Percentiles rank a stretch among this genome's conserved stretches.
phyloP scores from a whole-genome alignment of 2,797 vertebrate genomes.

The Columba guinea region DNA sequence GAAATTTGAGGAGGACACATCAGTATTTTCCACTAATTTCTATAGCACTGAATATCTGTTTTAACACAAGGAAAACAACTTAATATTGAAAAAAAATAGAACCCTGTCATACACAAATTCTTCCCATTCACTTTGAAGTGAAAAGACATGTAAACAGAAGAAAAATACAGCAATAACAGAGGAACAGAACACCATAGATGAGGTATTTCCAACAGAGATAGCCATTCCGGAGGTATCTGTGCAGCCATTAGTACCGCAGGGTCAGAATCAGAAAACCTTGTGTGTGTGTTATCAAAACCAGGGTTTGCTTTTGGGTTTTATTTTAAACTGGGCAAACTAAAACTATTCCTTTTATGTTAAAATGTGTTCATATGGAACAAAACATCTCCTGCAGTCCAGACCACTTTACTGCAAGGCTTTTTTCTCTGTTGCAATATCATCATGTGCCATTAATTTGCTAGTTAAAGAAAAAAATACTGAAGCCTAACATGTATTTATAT shows the following conservation, averaged over 20 bases:
- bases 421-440: constrained; percentile 32
- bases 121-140: not conserved
- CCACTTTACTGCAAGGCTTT: constrained; percentile 19
- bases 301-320: not conserved
- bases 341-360: not conserved
- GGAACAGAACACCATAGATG: not conserved
- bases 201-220: not conserved
- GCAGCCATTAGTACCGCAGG: not conserved
- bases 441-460: constrained; percentile 30
- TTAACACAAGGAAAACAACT: not conserved
- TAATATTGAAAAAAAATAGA: not conserved
- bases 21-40: not conserved
- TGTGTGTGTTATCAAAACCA: not conserved
- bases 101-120: not conserved
- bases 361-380: not conserved
- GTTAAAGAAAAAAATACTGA: not conserved
- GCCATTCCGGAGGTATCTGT: not conserved
- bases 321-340: not conserved
- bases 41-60: not conserved
- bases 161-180: not conserved
- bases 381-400: constrained; percentile 44
- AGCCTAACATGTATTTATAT: constrained; percentile 59
- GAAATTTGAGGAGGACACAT: not conserved
- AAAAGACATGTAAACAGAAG: not conserved
- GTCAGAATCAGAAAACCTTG: not conserved